Percentiles rank a stretch among this genome's conserved stretches.
These are phyloP conservation scores for Solea solea DNA, from an alignment of 2,113 vertebrate species.

Conservation along the genomic window DNA sequence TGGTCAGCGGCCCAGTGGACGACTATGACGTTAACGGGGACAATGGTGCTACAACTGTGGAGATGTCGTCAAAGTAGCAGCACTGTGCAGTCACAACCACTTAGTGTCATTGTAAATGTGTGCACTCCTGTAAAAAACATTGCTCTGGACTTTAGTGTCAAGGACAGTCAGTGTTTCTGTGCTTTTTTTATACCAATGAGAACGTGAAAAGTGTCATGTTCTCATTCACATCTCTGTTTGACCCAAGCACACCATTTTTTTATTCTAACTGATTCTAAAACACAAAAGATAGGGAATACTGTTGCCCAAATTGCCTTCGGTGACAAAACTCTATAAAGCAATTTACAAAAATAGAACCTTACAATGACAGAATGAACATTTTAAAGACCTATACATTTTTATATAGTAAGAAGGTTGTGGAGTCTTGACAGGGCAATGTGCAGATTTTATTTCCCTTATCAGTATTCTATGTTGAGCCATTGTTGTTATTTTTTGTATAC, in stretches of 20 bases:
- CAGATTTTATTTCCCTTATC: constrained; percentile 52
- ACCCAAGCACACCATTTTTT: constrained; percentile 18
- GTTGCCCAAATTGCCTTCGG: too few species aligned
- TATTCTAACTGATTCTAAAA: constrained; percentile 22
- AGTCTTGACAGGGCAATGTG: constrained; percentile 27
- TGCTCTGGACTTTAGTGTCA: constrained; percentile 35
- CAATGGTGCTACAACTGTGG: constrained; percentile 70
- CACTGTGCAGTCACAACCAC: neutral
- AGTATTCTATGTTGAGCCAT: constrained; percentile 75
- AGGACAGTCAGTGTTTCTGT: constrained; percentile 30
- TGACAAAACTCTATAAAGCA: too few species aligned
- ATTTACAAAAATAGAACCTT: too few species aligned
- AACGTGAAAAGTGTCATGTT: constrained; percentile 36
- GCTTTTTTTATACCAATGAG: constrained; percentile 42
- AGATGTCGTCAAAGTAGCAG: constrained; percentile 80
- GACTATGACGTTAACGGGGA: constrained; percentile 83
- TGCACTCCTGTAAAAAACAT: constrained; percentile 64
- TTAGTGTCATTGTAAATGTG: constrained; percentile 47
- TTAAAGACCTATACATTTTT: neutral
- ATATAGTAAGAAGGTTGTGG: neutral
- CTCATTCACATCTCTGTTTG: constrained; percentile 41
- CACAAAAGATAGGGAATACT: constrained; percentile 12
- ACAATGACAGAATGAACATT: too few species aligned
- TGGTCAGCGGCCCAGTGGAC: constrained; percentile 90
- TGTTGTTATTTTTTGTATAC: constrained; percentile 46